Percentiles rank a stretch among this genome's conserved stretches.
phyloP scores from a whole-genome alignment of 1,140 invertebrate genomes.

The Diplogasteroides magnus region DNA sequence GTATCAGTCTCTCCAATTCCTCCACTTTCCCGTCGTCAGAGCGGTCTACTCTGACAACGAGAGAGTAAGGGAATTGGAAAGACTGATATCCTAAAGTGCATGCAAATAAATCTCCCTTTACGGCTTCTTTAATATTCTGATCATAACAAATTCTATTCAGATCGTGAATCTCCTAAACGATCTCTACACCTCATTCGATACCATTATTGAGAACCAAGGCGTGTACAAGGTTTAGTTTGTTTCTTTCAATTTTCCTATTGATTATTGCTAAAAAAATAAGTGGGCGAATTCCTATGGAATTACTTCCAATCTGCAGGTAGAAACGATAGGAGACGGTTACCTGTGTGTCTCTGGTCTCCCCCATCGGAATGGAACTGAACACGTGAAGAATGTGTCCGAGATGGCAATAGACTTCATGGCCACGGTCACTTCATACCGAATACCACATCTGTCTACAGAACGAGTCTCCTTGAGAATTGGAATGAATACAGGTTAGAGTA shows the following conservation, averaged over 20 bases:
- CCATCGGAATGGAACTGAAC: constrained; percentile 76
- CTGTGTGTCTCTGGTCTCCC: constrained; percentile 69
- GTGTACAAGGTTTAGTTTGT: constrained; percentile 66
- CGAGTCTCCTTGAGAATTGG: constrained; percentile 29
- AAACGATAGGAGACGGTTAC: constrained; percentile 43
- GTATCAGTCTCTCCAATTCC: too few species aligned
- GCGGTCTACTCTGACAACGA: too few species aligned
- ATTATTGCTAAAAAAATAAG: too few species aligned
- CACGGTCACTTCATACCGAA: constrained; percentile 23
- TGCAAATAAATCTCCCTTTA: too few species aligned
- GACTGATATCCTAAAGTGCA: too few species aligned
- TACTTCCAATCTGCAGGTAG: too few species aligned
- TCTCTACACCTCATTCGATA: constrained; percentile 74
- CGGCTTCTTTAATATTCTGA: too few species aligned
- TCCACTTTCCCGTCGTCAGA: too few species aligned
- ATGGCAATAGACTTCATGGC: constrained; percentile 29
- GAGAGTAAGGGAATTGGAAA: too few species aligned
- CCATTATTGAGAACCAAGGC: constrained; percentile 68
- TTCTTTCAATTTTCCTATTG: too few species aligned
- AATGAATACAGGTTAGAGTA: constrained; percentile 30
- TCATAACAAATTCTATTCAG: constrained; percentile 43
- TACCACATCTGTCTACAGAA: constrained; percentile 31
- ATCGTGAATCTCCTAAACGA: constrained; percentile 75
- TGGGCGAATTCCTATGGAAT: too few species aligned
- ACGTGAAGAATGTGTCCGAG: constrained; percentile 78